These are phyloP conservation scores for Megathymus violae DNA, from an alignment of 1,140 invertebrate species.

Conservation along the genomic window DNA sequence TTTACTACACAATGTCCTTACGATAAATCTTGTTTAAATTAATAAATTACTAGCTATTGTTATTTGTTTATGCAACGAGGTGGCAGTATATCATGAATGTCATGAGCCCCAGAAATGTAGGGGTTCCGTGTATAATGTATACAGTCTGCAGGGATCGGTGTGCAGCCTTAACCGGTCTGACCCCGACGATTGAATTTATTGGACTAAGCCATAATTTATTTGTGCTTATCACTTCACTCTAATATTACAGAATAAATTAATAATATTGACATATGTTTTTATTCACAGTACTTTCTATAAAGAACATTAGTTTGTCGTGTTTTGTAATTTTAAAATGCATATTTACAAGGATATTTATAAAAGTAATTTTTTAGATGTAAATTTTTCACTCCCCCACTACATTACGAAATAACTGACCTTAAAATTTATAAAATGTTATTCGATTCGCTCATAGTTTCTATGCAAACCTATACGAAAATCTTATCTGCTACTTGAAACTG, in stretches of 20 bases:
- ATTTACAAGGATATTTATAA: too few relatives aligned
- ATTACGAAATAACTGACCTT: too few relatives aligned
- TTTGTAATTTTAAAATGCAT: too few relatives aligned
- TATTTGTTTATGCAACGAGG: slow-evolving; percentile 29
- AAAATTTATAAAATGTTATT: too few relatives aligned
- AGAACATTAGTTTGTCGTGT: too few relatives aligned
- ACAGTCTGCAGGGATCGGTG: background rate
- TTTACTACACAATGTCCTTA: slow-evolving; percentile 23
- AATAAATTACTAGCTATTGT: slow-evolving; percentile 26
- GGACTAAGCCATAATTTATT: slow-evolving; percentile 6
- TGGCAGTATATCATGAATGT: slow-evolving; percentile 22
- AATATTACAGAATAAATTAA: background rate
- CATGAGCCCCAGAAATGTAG: slow-evolving; percentile 13
- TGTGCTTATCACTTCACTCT: background rate
- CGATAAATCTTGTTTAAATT: slow-evolving; percentile 32
- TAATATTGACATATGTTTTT: too few relatives aligned
- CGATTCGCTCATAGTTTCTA: too few relatives aligned
- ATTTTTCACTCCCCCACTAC: too few relatives aligned
- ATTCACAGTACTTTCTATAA: too few relatives aligned
- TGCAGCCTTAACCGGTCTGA: slow-evolving; percentile 13
- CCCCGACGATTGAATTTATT: slow-evolving; percentile 7
- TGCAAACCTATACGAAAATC: too few relatives aligned
- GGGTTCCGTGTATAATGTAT: slow-evolving; percentile 3
- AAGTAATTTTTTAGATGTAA: too few relatives aligned
- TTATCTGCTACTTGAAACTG: too few relatives aligned